Evolutionary conservation across 2,113 vertebrate species (phyloP).

Genomic region (Syngnathus typhle): DNA sequence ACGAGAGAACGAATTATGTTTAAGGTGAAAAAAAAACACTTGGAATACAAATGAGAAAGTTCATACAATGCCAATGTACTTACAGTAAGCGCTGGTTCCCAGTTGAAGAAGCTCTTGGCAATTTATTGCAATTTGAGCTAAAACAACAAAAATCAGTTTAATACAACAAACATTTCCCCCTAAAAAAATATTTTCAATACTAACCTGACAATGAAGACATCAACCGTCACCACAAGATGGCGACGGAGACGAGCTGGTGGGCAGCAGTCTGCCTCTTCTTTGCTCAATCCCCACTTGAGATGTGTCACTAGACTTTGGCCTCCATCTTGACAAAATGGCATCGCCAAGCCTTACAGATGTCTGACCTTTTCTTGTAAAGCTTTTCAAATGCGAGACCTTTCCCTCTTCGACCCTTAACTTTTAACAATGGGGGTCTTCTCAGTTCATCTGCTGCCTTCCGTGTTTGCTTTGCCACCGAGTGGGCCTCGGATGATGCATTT

Average conservation of each 20-base stretch:
- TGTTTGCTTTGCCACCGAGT: neutral
- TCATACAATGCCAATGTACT: no score
- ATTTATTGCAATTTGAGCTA: no score
- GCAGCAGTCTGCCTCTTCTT: no score
- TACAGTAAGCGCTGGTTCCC: no score
- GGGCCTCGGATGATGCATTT: neutral
- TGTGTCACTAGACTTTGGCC: constrained; percentile 3
- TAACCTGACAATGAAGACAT: no score
- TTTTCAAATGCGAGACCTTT: neutral
- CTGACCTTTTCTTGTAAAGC: constrained; percentile 1
- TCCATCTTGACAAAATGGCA: neutral
- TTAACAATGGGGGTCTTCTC: neutral
- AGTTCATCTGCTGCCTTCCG: neutral
- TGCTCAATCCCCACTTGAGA: neutral
- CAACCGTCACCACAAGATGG: constrained; percentile 61
- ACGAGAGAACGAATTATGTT: no score
- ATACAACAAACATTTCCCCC: no score
- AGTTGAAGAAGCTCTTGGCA: no score
- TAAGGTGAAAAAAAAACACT: no score
- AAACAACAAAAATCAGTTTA: no score
- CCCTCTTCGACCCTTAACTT: neutral
- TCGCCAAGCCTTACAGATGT: constrained; percentile 3
- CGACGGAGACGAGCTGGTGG: constrained; percentile 34
- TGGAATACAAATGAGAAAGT: no score
- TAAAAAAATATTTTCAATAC: no score